Conservation (phyloP, 2,888 invertebrate species). For the Lasioglossum zephyrum region DNA sequence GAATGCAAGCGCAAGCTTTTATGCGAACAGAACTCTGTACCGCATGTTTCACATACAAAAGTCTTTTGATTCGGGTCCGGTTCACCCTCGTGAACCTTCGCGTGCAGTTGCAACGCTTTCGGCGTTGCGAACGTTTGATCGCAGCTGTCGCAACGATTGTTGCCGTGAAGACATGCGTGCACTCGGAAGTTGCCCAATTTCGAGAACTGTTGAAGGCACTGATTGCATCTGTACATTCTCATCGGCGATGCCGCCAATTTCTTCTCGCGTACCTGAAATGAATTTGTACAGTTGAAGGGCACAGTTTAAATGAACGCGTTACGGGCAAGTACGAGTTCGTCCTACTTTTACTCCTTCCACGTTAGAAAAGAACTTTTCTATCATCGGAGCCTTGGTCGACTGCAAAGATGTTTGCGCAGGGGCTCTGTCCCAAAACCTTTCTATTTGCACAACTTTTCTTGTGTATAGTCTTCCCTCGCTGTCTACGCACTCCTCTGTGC, state of each 20-base stretch:
- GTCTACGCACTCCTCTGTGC: conserved; percentile 85
- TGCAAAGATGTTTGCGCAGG: conserved; percentile 65
- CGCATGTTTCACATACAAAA: conserved; percentile 88
- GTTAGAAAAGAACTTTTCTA: conserved; percentile 83
- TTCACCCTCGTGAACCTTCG: conserved; percentile 84
- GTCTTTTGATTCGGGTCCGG: conserved; percentile 76
- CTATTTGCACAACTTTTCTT: conserved; percentile 87
- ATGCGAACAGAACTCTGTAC: conserved; percentile 88
- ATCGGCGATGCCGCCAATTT: conserved; percentile 66
- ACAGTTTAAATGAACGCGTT: not conserved
- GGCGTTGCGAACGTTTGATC: conserved; percentile 81
- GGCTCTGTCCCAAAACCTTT: conserved; percentile 85
- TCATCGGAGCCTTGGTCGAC: conserved; percentile 79
- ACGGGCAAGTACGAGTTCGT: not conserved
- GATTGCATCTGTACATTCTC: conserved; percentile 84
- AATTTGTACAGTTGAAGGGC: not conserved
- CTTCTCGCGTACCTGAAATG: conserved; percentile 78
- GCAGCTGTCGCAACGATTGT: conserved; percentile 80
- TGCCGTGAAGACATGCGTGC: conserved; percentile 83
- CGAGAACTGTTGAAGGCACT: conserved; percentile 84
- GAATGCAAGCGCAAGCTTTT: conserved; percentile 89
- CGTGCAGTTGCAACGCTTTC: conserved; percentile 87
- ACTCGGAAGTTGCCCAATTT: conserved; percentile 84
- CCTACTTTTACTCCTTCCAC: conserved; percentile 81
- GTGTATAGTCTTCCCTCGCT: conserved; percentile 85